These are phyloP conservation scores for Cyclopterus lumpus DNA, from an alignment of 2,797 vertebrate species.

Conservation along the genomic window DNA sequence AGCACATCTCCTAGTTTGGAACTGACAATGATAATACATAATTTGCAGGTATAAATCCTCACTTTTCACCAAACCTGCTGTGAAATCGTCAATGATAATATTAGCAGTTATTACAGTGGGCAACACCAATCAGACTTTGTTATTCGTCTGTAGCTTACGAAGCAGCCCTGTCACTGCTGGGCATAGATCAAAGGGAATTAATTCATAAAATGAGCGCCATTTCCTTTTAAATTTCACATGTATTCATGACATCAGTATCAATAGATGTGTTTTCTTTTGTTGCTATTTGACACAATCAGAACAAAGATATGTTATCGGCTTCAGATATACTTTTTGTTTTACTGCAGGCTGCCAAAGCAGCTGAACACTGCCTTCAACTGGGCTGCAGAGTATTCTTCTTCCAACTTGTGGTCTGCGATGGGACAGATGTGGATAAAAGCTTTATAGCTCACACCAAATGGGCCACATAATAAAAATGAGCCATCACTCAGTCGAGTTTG, in stretches of 20 bases:
- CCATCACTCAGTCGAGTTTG: conserved; percentile 61
- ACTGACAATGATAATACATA: conserved; percentile 53
- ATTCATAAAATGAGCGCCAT: conserved; percentile 57
- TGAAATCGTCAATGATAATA: conserved; percentile 46
- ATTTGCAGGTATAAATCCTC: conserved; percentile 29
- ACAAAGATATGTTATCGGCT: not conserved
- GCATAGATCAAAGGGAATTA: conserved; percentile 58
- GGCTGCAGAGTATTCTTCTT: conserved; percentile 26
- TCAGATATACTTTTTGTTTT: conserved; percentile 10
- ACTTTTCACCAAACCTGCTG: conserved; percentile 42
- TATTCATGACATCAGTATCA: conserved; percentile 27
- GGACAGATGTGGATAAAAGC: conserved; percentile 69
- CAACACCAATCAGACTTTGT: conserved; percentile 41
- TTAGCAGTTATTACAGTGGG: conserved; percentile 33
- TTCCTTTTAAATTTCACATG: conserved; percentile 60
- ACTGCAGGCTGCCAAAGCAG: conserved; percentile 40
- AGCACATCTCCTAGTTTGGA: conserved; percentile 46
- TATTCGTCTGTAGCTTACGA: conserved; percentile 40
- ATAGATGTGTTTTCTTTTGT: conserved; percentile 8
- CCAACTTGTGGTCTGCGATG: conserved; percentile 47
- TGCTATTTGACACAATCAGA: conserved; percentile 1
- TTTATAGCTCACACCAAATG: conserved; percentile 68
- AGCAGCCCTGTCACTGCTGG: conserved; percentile 31
- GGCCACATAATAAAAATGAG: conserved; percentile 64
- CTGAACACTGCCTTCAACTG: conserved; percentile 25